Evolutionary conservation across 2,888 invertebrate species (phyloP).

Genomic region (Polyommatus icarus): DNA sequence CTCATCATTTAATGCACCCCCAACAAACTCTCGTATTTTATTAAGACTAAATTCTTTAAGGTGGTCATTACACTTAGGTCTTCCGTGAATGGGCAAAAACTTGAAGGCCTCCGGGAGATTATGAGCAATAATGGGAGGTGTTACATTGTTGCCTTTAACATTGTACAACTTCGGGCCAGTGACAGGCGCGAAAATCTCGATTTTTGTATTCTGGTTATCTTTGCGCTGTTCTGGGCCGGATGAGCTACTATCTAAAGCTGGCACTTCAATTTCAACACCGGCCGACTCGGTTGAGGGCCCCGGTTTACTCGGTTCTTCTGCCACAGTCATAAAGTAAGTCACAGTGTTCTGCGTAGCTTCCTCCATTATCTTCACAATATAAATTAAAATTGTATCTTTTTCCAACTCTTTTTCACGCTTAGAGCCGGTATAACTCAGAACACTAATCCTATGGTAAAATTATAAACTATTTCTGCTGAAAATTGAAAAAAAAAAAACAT

Average conservation of each 20-base stretch:
- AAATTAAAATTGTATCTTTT: background rate
- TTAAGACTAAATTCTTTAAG: slow-evolving; percentile 50
- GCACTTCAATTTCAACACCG: background rate
- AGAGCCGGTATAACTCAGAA: background rate
- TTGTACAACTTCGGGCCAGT: slow-evolving; percentile 55
- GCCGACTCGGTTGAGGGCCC: background rate
- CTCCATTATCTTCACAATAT: background rate
- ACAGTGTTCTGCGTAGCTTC: background rate
- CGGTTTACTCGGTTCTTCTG: background rate
- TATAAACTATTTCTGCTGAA: background rate
- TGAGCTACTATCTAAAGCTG: background rate
- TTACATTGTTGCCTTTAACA: slow-evolving; percentile 52
- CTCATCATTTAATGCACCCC: slow-evolving; percentile 57
- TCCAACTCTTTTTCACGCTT: background rate
- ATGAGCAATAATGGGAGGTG: slow-evolving; percentile 54
- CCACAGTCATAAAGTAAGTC: no score
- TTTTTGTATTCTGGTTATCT: background rate
- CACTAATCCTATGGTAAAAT: background rate
- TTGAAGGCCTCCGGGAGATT: slow-evolving; percentile 58
- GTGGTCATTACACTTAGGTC: slow-evolving; percentile 45
- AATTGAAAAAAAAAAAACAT: background rate
- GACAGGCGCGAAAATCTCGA: slow-evolving; percentile 5
- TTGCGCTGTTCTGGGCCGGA: background rate
- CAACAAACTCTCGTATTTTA: slow-evolving; percentile 60
- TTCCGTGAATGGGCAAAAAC: slow-evolving; percentile 58